Conservation (phyloP, 2,888 invertebrate species). For the Erpobdella octoculata region DNA sequence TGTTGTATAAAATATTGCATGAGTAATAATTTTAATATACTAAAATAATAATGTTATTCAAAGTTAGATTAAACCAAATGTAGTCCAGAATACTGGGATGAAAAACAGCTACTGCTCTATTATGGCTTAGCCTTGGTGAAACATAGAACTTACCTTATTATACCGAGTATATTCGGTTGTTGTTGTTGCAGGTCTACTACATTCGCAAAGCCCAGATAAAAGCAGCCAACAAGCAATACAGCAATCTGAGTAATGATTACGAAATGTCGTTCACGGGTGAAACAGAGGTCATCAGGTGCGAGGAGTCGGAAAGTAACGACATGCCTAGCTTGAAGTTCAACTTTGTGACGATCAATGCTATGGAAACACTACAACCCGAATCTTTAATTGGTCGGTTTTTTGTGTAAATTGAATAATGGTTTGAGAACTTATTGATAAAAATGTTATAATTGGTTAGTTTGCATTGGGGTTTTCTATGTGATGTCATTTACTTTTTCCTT, state of each 20-base stretch:
- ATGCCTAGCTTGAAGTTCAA: slow-evolving; percentile 72
- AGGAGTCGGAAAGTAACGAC: slow-evolving; percentile 51
- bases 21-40: neutral
- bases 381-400: slow-evolving; percentile 61
- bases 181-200: slow-evolving; percentile 65
- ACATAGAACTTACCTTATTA: neutral
- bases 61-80: too few relatives aligned
- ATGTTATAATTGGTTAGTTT: neutral
- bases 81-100: too few relatives aligned
- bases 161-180: neutral
- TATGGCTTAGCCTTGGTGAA: neutral
- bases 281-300: slow-evolving; percentile 56
- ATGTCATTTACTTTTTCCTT: too few relatives aligned
- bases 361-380: slow-evolving; percentile 64
- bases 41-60: neutral
- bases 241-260: slow-evolving; percentile 79
- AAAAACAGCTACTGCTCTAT: neutral
- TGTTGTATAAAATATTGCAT: neutral
- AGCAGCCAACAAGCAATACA: slow-evolving; percentile 83
- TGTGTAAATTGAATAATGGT: neutral
- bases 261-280: slow-evolving; percentile 82
- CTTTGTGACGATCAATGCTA: slow-evolving; percentile 67
- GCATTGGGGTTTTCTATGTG: too few relatives aligned
- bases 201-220: slow-evolving; percentile 78
- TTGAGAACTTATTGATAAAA: neutral